A percentile compares a stretch with the other conserved stretches of the same genome.
These are phyloP conservation scores for Pantala flavescens DNA, from an alignment of 1,140 invertebrate genomes.

Conservation along the genomic window DNA sequence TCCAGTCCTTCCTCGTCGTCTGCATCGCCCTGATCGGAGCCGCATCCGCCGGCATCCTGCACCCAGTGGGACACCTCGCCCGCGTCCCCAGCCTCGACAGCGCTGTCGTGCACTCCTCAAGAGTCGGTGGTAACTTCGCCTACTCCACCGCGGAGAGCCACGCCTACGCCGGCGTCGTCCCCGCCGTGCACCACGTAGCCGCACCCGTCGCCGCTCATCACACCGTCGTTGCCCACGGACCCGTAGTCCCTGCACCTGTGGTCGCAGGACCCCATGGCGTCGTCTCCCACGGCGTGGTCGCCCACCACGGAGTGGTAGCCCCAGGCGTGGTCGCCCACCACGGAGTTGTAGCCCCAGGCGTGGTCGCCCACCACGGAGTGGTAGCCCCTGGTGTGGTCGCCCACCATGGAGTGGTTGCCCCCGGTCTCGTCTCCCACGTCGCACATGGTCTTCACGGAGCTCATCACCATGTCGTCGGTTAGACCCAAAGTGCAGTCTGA, in stretches of 20 bases:
- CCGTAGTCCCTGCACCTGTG: not conserved
- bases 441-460: not conserved
- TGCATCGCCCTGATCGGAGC: slow-evolving; percentile 18
- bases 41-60: slow-evolving; percentile 25
- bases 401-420: not conserved
- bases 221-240: slow-evolving; percentile 23
- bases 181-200: slow-evolving; percentile 34
- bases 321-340: slow-evolving; percentile 19
- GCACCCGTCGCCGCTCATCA: slow-evolving; percentile 31
- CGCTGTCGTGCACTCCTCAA: slow-evolving; percentile 40
- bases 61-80: slow-evolving; percentile 30
- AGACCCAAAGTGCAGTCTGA: not conserved
- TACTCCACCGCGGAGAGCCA: slow-evolving; percentile 43
- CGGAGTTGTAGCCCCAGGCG: not conserved
- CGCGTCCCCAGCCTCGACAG: slow-evolving; percentile 40
- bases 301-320: slow-evolving; percentile 23
- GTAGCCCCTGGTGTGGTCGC: not conserved
- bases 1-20: not conserved
- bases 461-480: not conserved
- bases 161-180: slow-evolving; percentile 38
- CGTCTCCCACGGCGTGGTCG: slow-evolving; percentile 1
- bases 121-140: slow-evolving; percentile 44
- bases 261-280: not conserved
- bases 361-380: not conserved
- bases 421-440: not conserved